Percentiles rank a stretch among this genome's conserved stretches.
phyloP scores from a whole-genome alignment of 2,888 invertebrate species.

The Trissolcus brochymenae region DNA sequence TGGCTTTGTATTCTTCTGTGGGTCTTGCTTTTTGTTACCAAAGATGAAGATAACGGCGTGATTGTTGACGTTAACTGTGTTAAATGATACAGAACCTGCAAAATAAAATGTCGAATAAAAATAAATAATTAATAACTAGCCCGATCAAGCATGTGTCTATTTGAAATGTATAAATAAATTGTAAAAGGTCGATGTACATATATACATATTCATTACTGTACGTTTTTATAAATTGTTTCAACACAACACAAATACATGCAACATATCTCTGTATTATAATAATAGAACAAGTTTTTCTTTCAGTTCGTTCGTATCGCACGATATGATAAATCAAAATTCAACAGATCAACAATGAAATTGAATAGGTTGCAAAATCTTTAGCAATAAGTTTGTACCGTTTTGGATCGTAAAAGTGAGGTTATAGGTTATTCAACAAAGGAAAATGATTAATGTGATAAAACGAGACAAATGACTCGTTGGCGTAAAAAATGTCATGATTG shows the following conservation, averaged over 20 bases:
- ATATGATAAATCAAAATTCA: too few relatives aligned
- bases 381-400: background rate
- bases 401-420: constrained; percentile 13
- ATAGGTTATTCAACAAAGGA: constrained; percentile 6
- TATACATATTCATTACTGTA: background rate
- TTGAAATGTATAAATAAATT: background rate
- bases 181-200: background rate
- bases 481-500: too few relatives aligned
- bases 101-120: constrained; percentile 4
- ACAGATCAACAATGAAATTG: background rate
- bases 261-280: too few relatives aligned
- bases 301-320: too few relatives aligned
- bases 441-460: background rate
- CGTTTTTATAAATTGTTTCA: too few relatives aligned
- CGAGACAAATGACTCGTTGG: too few relatives aligned
- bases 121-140: background rate
- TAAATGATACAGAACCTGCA: constrained; percentile 73
- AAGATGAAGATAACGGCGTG: constrained; percentile 66
- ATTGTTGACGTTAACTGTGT: constrained; percentile 70
- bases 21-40: constrained; percentile 63
- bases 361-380: background rate
- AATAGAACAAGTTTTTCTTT: too few relatives aligned
- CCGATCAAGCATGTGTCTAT: background rate
- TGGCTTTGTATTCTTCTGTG: constrained; percentile 59
- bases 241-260: too few relatives aligned